Percentiles rank a stretch among this genome's conserved stretches.
Evolutionary conservation across 2,797 vertebrate species (phyloP).

Genomic region (Ibycter americanus): DNA sequence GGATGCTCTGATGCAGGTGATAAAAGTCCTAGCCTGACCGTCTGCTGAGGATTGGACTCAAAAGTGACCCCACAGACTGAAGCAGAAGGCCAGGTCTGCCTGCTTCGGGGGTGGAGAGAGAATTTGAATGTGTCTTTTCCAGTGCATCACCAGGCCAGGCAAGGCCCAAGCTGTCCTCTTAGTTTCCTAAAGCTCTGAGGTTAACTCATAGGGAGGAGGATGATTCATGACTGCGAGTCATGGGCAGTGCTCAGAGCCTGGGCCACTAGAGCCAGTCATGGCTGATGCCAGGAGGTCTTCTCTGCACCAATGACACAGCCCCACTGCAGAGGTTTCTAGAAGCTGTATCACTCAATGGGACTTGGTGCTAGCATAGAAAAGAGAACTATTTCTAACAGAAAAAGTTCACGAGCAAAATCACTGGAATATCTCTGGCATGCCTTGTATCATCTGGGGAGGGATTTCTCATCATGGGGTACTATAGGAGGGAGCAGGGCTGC

Average conservation of each 20-base stretch:
- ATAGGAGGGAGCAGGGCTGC: not conserved
- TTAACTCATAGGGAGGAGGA: not conserved
- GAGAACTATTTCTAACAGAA: not conserved
- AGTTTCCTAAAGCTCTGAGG: not conserved
- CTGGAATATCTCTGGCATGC: not conserved
- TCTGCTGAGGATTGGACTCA: not conserved
- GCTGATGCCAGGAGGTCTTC: not conserved
- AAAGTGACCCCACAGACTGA: not conserved
- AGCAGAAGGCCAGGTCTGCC: not conserved
- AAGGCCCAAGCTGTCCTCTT: not conserved
- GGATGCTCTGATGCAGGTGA: not conserved
- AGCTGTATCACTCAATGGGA: not conserved
- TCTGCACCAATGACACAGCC: not conserved
- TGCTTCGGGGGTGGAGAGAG: not conserved
- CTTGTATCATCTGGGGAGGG: not conserved
- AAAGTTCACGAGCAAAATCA: rapidly evolving
- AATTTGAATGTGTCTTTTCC: not conserved
- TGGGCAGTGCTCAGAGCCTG: not conserved
- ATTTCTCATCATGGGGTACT: not conserved
- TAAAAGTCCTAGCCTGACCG: not conserved
- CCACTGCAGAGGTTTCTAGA: not conserved
- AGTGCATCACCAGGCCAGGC: not conserved
- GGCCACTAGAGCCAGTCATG: not conserved
- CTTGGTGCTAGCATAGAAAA: not conserved
- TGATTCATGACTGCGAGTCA: not conserved